phyloP scores from a whole-genome alignment of 2,888 invertebrate species.

The Oasisia sp. region DNA sequence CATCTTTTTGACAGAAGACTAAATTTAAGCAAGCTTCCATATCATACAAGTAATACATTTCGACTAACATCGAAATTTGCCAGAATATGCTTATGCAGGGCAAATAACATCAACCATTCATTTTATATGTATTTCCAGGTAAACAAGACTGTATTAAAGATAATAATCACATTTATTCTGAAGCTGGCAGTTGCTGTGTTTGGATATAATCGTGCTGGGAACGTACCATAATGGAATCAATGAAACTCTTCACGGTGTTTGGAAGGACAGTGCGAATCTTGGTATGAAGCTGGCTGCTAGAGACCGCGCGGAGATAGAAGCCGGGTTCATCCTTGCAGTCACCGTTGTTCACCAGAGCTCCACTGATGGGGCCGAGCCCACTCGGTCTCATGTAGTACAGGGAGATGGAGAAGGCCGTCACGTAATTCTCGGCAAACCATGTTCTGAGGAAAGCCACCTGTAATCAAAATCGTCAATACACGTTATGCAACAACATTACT shows the following conservation, averaged over 20 bases:
- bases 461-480: neutral
- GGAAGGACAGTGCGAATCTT: neutral
- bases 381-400: neutral
- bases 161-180: too few relatives aligned
- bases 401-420: neutral
- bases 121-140: too few relatives aligned
- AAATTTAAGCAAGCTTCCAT: too few relatives aligned
- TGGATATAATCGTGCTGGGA: neutral
- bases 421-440: neutral
- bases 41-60: too few relatives aligned
- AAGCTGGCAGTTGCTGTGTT: neutral
- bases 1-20: too few relatives aligned
- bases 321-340: neutral
- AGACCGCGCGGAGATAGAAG: neutral
- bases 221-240: neutral
- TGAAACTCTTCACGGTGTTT: neutral
- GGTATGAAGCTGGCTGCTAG: neutral
- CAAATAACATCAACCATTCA: too few relatives aligned
- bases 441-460: neutral
- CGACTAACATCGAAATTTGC: too few relatives aligned
- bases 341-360: constrained; percentile 12
- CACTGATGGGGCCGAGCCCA: neutral
- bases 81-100: too few relatives aligned
- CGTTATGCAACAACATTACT: neutral
- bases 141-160: too few relatives aligned